Evolutionary conservation across 2,113 vertebrate genomes (phyloP).

Genomic region (Aptenodytes forsteri): DNA sequence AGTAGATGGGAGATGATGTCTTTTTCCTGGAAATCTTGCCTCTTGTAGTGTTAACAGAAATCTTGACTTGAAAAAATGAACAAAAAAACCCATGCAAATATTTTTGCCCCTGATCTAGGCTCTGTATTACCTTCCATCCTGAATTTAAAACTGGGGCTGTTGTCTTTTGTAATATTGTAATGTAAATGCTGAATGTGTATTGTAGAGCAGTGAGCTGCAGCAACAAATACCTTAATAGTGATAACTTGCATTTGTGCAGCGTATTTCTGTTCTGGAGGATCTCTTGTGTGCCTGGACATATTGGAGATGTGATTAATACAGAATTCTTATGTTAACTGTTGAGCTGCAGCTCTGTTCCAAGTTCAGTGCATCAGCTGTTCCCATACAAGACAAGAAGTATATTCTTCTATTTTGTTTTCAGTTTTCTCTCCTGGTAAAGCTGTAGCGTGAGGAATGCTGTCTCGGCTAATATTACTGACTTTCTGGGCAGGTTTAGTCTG

Average conservation of each 20-base stretch:
- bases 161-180: background rate
- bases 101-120: background rate
- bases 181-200: background rate
- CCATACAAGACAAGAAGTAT: background rate
- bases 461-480: background rate
- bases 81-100: background rate
- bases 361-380: background rate
- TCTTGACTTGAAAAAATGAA: background rate
- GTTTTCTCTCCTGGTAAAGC: background rate
- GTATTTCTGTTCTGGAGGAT: background rate
- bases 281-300: accelerated
- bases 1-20: background rate
- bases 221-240: background rate
- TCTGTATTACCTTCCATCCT: background rate
- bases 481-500: background rate
- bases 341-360: background rate
- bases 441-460: background rate
- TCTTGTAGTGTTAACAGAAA: background rate
- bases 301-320: background rate
- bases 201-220: background rate
- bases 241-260: background rate
- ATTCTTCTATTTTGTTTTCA: background rate
- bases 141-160: background rate
- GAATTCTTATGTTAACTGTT: background rate
- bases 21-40: background rate